phyloP scores from a whole-genome alignment of 2,113 vertebrate genomes.

The Malurus elegans region DNA sequence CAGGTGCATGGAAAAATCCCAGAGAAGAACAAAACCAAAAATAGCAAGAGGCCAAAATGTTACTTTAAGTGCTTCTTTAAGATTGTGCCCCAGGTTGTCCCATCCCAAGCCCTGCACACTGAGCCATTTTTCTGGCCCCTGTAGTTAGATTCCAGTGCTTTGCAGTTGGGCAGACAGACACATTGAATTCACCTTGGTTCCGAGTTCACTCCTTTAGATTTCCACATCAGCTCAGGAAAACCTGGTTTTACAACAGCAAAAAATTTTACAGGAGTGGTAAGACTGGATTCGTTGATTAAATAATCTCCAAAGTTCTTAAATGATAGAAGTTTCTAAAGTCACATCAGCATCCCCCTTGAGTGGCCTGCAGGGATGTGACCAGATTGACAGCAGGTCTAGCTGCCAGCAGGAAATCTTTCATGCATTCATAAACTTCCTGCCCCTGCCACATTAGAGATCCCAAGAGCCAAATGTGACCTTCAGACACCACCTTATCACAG shows the following conservation, averaged over 20 bases:
- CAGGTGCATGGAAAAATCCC: background rate
- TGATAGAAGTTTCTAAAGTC: background rate
- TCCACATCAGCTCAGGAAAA: conserved; percentile 1
- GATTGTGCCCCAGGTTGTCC: background rate
- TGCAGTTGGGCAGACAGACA: conserved; percentile 17
- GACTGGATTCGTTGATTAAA: background rate
- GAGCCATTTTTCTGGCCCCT: background rate
- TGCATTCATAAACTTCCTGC: background rate
- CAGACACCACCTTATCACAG: background rate
- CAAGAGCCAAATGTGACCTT: background rate
- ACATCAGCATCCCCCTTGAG: background rate
- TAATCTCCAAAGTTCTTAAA: background rate
- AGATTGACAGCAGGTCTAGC: background rate
- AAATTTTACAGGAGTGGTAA: background rate
- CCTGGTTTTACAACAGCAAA: conserved; percentile 9
- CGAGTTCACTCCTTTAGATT: background rate
- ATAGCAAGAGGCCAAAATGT: background rate
- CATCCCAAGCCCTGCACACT: conserved; percentile 28
- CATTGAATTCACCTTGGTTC: background rate
- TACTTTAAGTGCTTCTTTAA: background rate
- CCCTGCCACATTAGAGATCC: background rate
- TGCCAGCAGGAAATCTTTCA: background rate
- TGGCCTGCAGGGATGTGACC: background rate
- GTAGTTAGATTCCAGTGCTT: conserved; percentile 17
- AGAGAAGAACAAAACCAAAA: background rate